These are phyloP conservation scores for Onychomys arenicola DNA, from an alignment of 2,797 vertebrate genomes.

Conservation along the genomic window DNA sequence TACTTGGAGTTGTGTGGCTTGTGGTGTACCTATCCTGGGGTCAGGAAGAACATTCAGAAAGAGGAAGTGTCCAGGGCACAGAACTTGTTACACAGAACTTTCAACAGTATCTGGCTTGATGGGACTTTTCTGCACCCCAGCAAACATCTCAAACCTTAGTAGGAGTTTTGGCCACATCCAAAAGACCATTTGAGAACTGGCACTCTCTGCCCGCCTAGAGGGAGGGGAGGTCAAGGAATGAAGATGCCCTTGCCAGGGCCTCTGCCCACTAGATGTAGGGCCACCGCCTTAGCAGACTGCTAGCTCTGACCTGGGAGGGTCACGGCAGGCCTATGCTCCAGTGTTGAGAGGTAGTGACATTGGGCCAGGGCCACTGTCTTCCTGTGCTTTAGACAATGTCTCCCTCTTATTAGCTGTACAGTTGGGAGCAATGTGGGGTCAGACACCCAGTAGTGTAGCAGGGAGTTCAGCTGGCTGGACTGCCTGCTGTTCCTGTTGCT, in stretches of 20 bases:
- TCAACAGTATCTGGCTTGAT: neutral
- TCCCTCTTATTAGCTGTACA: neutral
- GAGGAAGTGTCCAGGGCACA: neutral
- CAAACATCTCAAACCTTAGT: neutral
- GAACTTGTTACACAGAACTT: neutral
- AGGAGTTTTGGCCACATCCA: neutral
- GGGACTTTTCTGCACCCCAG: neutral
- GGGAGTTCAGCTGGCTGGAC: neutral
- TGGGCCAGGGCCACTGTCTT: neutral
- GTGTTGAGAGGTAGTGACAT: fast-evolving
- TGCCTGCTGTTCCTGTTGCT: neutral
- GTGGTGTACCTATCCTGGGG: neutral
- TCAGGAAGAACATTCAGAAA: too few relatives aligned
- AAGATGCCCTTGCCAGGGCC: neutral
- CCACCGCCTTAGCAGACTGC: neutral
- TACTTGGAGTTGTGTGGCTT: too few relatives aligned
- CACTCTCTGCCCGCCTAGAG: neutral
- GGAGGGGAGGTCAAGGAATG: fast-evolving
- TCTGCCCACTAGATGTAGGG: neutral
- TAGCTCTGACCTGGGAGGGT: too few relatives aligned
- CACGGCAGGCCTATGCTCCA: neutral
- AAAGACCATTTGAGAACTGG: fast-evolving
- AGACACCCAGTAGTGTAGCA: too few relatives aligned
- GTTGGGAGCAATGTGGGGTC: neutral
- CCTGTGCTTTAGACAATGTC: neutral